phyloP scores from a whole-genome alignment of 1,140 invertebrate genomes.

The Sycophaga agraensis region DNA sequence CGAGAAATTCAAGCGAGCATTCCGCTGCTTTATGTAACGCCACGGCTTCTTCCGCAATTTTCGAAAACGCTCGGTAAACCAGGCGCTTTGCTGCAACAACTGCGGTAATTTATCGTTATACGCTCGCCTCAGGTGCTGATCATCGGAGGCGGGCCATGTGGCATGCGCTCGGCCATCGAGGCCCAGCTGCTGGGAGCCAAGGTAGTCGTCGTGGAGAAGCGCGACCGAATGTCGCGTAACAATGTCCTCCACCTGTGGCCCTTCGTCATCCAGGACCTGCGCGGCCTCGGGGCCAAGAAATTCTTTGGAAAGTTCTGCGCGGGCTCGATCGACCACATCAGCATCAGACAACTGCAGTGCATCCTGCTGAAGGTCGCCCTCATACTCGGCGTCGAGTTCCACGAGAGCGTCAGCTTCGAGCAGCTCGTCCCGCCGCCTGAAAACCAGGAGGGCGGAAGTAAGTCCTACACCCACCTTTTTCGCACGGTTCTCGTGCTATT shows the following conservation, averaged over 20 bases:
- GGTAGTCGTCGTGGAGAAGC: constrained; percentile 90
- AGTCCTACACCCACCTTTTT: too few relatives aligned
- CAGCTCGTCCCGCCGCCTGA: constrained; percentile 76
- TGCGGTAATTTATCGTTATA: too few relatives aligned
- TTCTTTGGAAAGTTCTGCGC: constrained; percentile 99
- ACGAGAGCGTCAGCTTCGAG: constrained; percentile 91
- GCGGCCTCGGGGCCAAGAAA: constrained; percentile 93
- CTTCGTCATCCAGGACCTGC: constrained; percentile 95
- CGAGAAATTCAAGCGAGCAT: too few relatives aligned
- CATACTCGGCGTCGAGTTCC: constrained; percentile 93
- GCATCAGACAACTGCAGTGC: constrained; percentile 94
- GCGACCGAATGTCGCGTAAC: constrained; percentile 91
- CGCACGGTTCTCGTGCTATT: too few relatives aligned
- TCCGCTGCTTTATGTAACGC: too few relatives aligned
- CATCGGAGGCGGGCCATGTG: constrained; percentile 95
- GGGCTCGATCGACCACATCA: constrained; percentile 97
- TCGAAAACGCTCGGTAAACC: too few relatives aligned
- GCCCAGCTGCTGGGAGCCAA: constrained; percentile 93
- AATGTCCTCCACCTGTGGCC: constrained; percentile 99
- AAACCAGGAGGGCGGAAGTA: constrained; percentile 69
- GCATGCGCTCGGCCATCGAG: constrained; percentile 93
- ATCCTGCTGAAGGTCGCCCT: constrained; percentile 94
- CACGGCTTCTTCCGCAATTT: too few relatives aligned
- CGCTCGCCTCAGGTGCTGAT: constrained; percentile 68
- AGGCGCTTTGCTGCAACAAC: too few relatives aligned